Evolutionary conservation across 2,113 vertebrate species (phyloP), one percentile per base, ranked within the genome.

Genomic region (Burhinus oedicnemus): DNA sequence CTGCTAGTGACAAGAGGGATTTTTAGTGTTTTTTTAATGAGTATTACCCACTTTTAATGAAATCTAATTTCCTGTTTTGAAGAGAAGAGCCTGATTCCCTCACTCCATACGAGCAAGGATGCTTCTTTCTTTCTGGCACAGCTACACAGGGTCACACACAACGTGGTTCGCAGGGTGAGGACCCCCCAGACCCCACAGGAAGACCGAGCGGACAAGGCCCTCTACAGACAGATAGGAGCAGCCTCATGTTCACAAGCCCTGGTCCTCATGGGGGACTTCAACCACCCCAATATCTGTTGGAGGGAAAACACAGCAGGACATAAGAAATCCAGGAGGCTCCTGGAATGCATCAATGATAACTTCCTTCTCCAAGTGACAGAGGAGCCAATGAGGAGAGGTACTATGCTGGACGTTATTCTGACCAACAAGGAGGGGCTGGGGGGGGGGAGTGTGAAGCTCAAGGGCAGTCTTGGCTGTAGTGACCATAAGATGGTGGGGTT

Each of bases 81-180:
- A 84, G 20, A 65, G 34, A 76, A 80, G 32, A 69, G 5, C 9
- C 68, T 9, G 22, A 38, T 78, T 92, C 20, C 11, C 7, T 82
- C 51, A 14, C 4, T 90, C 40, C 5, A 2, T 32, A n/a, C 26
- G 32, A 83, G 13, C 36, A 78, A 75, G 17, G 8, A 27, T 54
- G 26, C 4, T 90, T 11, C 12, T 58, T 75, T 44, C 29, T 40
- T 45, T 66, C 36, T 14, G 15, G 30, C 14, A 36, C n/a, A 49
- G 12, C 16, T 36, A 12, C 1, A 4, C 45, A 55, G 62, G 47
- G 14, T 80, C 9, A 12, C 22, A 49, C 34, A 13, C 18, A 11
- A 0, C 0, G 4, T 9, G 8, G 4, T 74, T 60, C 3, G 0
- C 54, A 64, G 58, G 34, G 30, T 1, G 5, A 79, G 34, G 13